phyloP scores from a whole-genome alignment of 2,113 vertebrate genomes.

The Oncorhynchus mykiss region DNA sequence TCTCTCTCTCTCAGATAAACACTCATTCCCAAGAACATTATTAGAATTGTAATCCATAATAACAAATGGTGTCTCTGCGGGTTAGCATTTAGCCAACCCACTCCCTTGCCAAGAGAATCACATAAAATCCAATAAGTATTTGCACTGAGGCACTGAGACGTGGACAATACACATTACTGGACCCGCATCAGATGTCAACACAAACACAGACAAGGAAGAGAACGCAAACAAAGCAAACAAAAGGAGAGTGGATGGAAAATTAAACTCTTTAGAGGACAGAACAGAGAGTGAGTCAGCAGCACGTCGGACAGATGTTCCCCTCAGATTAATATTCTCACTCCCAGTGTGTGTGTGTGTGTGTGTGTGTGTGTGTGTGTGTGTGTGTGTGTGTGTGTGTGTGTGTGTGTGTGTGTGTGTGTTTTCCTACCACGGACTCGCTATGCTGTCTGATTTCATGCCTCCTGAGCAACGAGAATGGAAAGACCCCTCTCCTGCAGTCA shows the following conservation, averaged over 20 bases:
- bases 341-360: constrained; percentile 45
- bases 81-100: too few relatives aligned
- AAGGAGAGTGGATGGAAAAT: constrained; percentile 1
- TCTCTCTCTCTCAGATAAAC: too few relatives aligned
- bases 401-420: constrained; percentile 32
- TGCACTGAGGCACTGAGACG: too few relatives aligned
- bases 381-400: constrained; percentile 30
- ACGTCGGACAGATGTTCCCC: constrained; percentile 54
- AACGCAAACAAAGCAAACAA: constrained; percentile 3
- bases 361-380: constrained; percentile 41
- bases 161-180: neutral
- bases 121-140: too few relatives aligned
- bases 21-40: too few relatives aligned
- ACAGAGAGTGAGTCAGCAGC: neutral
- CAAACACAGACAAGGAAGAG: constrained; percentile 11
- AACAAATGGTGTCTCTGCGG: too few relatives aligned
- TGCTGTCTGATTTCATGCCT: constrained; percentile 62
- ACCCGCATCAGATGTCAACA: neutral
- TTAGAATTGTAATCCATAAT: too few relatives aligned
- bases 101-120: too few relatives aligned
- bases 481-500: constrained; percentile 24
- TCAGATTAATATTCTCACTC: constrained; percentile 62
- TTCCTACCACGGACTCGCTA: constrained; percentile 39
- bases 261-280: constrained; percentile 10
- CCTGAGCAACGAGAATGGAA: constrained; percentile 47